These are phyloP conservation scores for Platanista minor DNA, from an alignment of 2,113 vertebrate genomes.

Conservation along the genomic window DNA sequence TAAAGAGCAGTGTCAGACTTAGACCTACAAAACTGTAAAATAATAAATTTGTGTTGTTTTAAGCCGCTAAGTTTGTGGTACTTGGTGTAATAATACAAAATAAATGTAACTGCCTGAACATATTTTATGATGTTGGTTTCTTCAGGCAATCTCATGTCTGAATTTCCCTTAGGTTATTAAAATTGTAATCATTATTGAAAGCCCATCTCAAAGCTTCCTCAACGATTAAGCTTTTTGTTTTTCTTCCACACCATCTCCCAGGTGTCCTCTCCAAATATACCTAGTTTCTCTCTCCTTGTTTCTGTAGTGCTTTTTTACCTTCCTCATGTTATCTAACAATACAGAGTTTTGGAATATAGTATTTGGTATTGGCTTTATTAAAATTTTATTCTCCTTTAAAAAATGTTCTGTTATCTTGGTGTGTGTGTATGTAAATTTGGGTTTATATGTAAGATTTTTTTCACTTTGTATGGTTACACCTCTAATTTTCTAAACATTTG, in stretches of 20 bases:
- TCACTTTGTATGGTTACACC: not conserved
- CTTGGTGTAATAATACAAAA: not conserved
- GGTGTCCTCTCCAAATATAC: not conserved
- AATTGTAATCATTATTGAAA: not conserved
- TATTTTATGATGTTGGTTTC: slow-evolving; percentile 1
- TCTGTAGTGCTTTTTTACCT: not conserved
- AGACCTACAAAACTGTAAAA: not conserved
- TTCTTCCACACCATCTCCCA: not conserved
- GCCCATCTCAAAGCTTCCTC: not conserved
- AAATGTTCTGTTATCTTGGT: not conserved
- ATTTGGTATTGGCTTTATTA: not conserved
- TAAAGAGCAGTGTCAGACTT: not conserved
- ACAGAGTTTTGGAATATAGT: not conserved
- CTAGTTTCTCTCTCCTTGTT: not conserved
- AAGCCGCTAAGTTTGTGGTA: not conserved
- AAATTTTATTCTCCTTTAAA: not conserved
- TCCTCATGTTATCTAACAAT: not conserved
- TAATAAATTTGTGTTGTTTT: not conserved
- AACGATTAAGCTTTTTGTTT: not conserved
- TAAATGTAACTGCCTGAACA: not conserved
- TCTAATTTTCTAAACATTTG: not conserved
- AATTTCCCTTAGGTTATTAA: not conserved
- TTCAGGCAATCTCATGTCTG: not conserved
- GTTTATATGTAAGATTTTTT: not conserved
- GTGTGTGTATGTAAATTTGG: not conserved